Conservation (phyloP, 2,797 vertebrate genomes). For the Sus cebifrons region DNA sequence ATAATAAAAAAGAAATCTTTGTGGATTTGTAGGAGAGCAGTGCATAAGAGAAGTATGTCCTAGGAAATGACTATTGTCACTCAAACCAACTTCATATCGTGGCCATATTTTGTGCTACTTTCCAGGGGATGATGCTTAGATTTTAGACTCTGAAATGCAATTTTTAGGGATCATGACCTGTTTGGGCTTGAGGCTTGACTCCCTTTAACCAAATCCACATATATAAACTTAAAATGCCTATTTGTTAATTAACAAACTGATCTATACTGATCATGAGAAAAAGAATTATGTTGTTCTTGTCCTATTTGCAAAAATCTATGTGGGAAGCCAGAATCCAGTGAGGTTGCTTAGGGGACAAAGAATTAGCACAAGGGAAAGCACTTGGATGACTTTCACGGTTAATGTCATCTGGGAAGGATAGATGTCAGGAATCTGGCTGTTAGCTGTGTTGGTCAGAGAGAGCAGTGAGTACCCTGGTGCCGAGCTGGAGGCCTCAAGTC, state of each 20-base stretch:
- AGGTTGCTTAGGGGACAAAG: neutral
- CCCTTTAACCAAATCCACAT: neutral
- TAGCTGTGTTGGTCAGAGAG: neutral
- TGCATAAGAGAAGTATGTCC: neutral
- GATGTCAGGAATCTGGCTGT: neutral
- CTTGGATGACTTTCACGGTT: neutral
- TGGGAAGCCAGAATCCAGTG: neutral
- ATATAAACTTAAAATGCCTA: neutral
- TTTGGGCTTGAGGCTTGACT: neutral
- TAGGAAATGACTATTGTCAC: neutral
- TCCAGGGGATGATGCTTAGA: neutral
- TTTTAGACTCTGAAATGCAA: slow-evolving; percentile 21
- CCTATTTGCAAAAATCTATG: neutral
- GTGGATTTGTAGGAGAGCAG: neutral
- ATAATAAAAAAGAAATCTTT: too few relatives aligned
- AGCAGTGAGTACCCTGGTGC: neutral
- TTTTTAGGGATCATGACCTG: neutral
- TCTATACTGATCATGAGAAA: neutral
- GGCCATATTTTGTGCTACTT: neutral
- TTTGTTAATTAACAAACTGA: neutral
- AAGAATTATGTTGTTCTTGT: neutral
- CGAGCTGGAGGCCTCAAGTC: neutral
- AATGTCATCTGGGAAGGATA: neutral
- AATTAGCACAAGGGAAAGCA: neutral
- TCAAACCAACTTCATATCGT: neutral